Percentiles rank a stretch among this genome's conserved stretches.
Conservation (phyloP, 2,797 vertebrate genomes). For the Alfaro cultratus region DNA sequence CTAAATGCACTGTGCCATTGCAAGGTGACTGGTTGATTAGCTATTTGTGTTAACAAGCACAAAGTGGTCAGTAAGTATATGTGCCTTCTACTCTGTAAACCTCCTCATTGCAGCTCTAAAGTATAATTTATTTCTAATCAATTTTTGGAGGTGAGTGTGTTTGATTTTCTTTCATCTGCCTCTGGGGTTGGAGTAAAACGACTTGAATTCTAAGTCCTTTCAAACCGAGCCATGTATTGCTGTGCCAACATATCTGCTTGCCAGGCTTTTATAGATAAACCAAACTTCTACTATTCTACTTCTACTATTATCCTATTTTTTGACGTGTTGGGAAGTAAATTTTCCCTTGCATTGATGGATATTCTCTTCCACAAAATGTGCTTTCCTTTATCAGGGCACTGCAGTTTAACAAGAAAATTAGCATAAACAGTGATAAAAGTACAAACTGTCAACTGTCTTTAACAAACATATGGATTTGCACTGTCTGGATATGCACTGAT, state of each 20-base stretch:
- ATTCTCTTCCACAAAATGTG: neutral
- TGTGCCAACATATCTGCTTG: neutral
- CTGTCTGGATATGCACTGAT: neutral
- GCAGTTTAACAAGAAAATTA: neutral
- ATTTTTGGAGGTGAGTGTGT: neutral
- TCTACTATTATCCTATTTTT: neutral
- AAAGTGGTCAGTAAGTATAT: neutral
- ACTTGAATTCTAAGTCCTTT: neutral
- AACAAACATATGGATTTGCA: neutral
- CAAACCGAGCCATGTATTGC: neutral
- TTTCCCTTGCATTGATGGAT: neutral
- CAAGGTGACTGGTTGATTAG: neutral
- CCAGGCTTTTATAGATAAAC: neutral
- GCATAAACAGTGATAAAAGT: neutral
- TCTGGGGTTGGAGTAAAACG: neutral
- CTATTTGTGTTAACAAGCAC: neutral
- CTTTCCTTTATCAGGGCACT: neutral
- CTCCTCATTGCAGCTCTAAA: neutral
- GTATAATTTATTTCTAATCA: constrained; percentile 1
- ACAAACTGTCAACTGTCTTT: neutral
- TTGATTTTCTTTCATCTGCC: neutral
- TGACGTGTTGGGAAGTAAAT: neutral
- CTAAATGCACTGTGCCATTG: neutral
- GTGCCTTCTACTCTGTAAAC: neutral
- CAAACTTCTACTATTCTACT: neutral